Base-by-base conservation (phyloP, 1,140 invertebrate genomes). In the Drosophila paulistorum region DNA sequence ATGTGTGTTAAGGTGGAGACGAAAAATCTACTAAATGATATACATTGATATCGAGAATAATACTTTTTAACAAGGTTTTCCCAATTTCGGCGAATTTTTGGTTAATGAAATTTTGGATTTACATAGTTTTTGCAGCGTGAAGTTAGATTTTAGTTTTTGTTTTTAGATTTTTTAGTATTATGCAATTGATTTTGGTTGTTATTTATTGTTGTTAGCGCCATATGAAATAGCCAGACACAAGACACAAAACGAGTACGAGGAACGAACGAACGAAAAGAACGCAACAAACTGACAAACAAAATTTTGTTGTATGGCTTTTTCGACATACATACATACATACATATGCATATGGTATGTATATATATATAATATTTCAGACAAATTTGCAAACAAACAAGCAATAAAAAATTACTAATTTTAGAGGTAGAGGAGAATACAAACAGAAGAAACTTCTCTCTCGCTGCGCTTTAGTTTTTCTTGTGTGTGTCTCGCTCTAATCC, bases 331-430 rank as follows among this genome's bases (percentile, higher is more conserved):
- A 51, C 17, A 17, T 17, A 17, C 1, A 1, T 17, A 17, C 17
- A 48, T 51, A 51, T 3, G 1, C 17, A 48, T 51, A 51, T 3
- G 1, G 20, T 23, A 23, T 23, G 2, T 23, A 23, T 26, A 48
- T 51, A 51, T 48, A 45, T 48, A 20, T 4, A 7, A 20, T 48
- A 48, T 20, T 51, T 51, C 17, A 51, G 45, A 51, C 45, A 51
- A 71, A 69, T 37, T 81, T 82, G 79, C 66, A 74, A 71, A 77
- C 73, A 51, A 61, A 78, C 79, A 65, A 77, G 68, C 79, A 81
- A 65, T 62, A 81, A 48, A 48, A 0, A 20, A 48, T 20, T 14
- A 51, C 45, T 51, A 51, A 51, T 51, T 14, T 11, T 13, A 13
- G 37, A 13, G 37, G 10, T 11, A 13, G 45, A 51, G 11, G 11